These are phyloP conservation scores for Nymphicus hollandicus DNA, from an alignment of 2,113 vertebrate genomes.

Conservation along the genomic window DNA sequence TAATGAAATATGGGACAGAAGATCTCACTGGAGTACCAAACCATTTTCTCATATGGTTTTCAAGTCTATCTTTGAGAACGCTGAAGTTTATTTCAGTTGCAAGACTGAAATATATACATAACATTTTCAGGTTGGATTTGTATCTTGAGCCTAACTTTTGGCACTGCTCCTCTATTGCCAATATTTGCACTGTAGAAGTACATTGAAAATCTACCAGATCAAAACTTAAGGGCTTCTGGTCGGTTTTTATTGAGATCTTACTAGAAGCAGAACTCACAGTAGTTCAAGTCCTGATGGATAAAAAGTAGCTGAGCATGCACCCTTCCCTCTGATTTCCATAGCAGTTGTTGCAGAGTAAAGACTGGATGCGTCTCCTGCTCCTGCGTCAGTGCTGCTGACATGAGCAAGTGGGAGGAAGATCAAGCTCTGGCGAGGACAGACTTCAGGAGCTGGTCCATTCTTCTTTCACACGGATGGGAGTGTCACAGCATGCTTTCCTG, in stretches of 20 bases:
- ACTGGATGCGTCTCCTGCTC: not conserved
- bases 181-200: not conserved
- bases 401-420: not conserved
- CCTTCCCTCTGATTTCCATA: constrained; percentile 13
- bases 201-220: not conserved
- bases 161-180: not conserved
- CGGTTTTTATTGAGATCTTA: not conserved
- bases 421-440: not conserved
- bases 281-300: not conserved
- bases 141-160: not conserved
- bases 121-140: not conserved
- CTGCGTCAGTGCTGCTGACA: constrained; percentile 12
- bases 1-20: not conserved
- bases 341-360: constrained; percentile 41
- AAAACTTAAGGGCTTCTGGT: not conserved
- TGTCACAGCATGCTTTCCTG: not conserved
- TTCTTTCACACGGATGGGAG: constrained; percentile 50
- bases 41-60: not conserved
- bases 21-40: not conserved
- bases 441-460: not conserved
- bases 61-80: not conserved
- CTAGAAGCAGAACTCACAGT: not conserved
- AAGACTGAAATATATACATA: not conserved
- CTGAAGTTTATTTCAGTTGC: not conserved
- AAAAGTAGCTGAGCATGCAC: not conserved